Evolutionary conservation across 2,888 invertebrate species (phyloP).

Genomic region (Pelosia muscerda): DNA sequence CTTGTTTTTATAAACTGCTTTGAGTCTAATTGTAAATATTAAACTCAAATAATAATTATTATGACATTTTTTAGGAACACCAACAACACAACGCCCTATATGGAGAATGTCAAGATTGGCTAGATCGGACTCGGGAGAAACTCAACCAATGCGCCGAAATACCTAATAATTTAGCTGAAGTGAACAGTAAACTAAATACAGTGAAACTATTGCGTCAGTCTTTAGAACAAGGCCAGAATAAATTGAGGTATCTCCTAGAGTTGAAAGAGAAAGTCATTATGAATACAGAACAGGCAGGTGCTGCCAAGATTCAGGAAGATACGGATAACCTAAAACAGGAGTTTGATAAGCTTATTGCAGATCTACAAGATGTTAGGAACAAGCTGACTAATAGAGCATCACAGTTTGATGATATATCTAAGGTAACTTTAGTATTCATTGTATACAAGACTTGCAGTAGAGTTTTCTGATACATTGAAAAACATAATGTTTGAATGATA

Average conservation of each 20-base stretch:
- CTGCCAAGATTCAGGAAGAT: conserved; percentile 96
- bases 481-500: neutral
- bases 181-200: conserved; percentile 94
- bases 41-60: neutral
- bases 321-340: conserved; percentile 95
- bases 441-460: neutral
- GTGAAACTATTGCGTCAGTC: conserved; percentile 96
- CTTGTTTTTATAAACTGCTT: no score
- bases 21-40: neutral
- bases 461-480: neutral
- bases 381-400: conserved; percentile 91
- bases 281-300: conserved; percentile 96
- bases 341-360: conserved; percentile 94
- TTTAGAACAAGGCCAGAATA: conserved; percentile 95
- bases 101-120: conserved; percentile 97
- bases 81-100: conserved; percentile 97
- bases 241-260: conserved; percentile 89
- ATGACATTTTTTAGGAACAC: conserved; percentile 89
- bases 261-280: conserved; percentile 97
- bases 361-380: conserved; percentile 93
- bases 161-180: conserved; percentile 93
- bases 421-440: conserved; percentile 74
- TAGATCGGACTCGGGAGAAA: conserved; percentile 95
- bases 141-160: conserved; percentile 93
- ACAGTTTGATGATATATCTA: conserved; percentile 95